Conservation (phyloP, 1,140 invertebrate genomes). For the Odontomachus brunneus region DNA sequence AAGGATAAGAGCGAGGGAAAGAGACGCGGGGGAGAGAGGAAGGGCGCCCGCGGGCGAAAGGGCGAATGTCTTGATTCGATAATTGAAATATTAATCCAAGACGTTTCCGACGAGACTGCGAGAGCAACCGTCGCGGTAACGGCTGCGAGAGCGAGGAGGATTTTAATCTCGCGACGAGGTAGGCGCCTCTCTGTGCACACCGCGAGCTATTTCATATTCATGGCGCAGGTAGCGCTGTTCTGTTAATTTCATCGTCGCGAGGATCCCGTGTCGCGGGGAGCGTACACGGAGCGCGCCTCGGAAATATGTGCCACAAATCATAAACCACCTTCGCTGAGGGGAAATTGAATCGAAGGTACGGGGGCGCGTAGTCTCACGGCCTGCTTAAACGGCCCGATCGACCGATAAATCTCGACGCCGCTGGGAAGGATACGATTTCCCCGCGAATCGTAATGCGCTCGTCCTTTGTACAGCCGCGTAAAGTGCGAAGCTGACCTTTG, state of each 20-base stretch:
- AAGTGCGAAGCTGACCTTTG: slow-evolving; percentile 24
- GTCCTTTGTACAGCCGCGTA: slow-evolving; percentile 30
- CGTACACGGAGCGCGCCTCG: slow-evolving; percentile 34
- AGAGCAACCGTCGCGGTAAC: neutral
- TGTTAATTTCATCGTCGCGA: slow-evolving; percentile 60
- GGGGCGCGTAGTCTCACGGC: slow-evolving; percentile 22
- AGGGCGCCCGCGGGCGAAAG: neutral
- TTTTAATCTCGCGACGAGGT: slow-evolving; percentile 43
- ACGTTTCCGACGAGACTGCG: neutral
- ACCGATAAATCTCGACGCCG: slow-evolving; percentile 49
- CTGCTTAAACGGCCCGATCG: slow-evolving; percentile 42
- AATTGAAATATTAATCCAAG: slow-evolving; percentile 57
- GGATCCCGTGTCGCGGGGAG: slow-evolving; percentile 39
- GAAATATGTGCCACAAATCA: slow-evolving; percentile 62
- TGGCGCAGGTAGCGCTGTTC: slow-evolving; percentile 41
- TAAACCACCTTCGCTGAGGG: slow-evolving; percentile 51
- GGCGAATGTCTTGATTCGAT: slow-evolving; percentile 48
- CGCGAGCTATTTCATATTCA: slow-evolving; percentile 56
- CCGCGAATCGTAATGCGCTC: slow-evolving; percentile 42
- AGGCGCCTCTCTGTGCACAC: neutral
- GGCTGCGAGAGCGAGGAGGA: slow-evolving; percentile 14
- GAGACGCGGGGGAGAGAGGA: neutral
- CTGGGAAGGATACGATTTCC: slow-evolving; percentile 32
- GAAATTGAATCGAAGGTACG: slow-evolving; percentile 60
- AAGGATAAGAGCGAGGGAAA: neutral